Evolutionary conservation across 2,113 vertebrate species (phyloP).

Genomic region (Colaptes auratus): DNA sequence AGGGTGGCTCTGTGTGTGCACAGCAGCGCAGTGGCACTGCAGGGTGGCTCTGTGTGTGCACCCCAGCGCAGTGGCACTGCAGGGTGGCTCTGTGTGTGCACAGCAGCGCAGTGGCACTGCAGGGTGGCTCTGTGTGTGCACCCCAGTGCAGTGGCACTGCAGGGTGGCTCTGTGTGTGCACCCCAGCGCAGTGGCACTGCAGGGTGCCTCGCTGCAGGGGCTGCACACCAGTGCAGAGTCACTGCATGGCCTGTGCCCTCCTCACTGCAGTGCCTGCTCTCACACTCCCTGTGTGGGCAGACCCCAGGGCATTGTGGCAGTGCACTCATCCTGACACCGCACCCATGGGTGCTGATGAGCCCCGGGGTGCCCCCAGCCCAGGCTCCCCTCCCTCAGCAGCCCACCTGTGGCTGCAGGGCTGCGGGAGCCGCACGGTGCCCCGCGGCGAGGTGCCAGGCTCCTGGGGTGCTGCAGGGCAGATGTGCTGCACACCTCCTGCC

Average conservation of each 20-base stretch:
- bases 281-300: background rate
- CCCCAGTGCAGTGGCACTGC: background rate
- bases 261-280: background rate
- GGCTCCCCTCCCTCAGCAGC: background rate
- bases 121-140: background rate
- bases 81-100: background rate
- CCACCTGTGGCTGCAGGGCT: accelerated
- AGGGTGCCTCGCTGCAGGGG: background rate
- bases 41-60: background rate
- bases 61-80: background rate
- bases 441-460: accelerated
- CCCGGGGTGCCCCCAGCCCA: background rate
- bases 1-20: background rate
- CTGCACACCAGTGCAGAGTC: background rate
- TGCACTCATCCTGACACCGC: background rate
- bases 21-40: background rate
- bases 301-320: accelerated
- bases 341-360: background rate
- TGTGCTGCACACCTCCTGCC: accelerated
- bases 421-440: background rate
- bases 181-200: background rate
- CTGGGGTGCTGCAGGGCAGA: accelerated
- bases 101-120: too few species aligned
- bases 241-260: too few species aligned
- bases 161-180: background rate